Conservation (phyloP, 2,888 invertebrate species). For the Tolmerus cingulatus region DNA sequence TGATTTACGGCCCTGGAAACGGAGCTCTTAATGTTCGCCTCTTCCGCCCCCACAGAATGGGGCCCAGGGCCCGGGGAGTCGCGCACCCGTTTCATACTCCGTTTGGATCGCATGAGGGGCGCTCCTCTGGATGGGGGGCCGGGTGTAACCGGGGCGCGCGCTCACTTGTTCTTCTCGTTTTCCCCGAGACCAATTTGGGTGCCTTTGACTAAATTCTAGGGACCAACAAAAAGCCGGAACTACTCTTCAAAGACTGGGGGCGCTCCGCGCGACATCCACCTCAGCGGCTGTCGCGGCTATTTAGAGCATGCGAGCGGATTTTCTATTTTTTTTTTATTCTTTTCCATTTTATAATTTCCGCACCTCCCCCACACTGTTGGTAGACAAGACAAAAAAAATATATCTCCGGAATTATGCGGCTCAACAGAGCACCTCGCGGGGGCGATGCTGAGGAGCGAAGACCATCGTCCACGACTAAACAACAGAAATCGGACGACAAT, state of each 20-base stretch:
- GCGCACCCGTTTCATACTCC: constrained; percentile 6
- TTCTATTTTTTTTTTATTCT: no score
- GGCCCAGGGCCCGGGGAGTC: not conserved
- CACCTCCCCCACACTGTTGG: not conserved
- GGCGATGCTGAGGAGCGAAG: not conserved
- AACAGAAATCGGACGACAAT: constrained; percentile 43
- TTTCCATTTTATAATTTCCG: not conserved
- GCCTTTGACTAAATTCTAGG: constrained; percentile 16
- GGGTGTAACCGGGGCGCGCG: not conserved
- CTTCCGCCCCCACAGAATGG: not conserved
- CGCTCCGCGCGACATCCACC: constrained; percentile 50
- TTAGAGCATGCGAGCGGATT: constrained; percentile 40
- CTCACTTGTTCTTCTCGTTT: constrained; percentile 34
- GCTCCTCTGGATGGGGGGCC: not conserved
- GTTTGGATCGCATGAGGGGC: not conserved
- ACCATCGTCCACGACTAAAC: not conserved
- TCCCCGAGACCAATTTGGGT: constrained; percentile 16
- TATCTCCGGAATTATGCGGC: not conserved
- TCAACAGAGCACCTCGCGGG: not conserved
- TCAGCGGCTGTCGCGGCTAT: constrained; percentile 49
- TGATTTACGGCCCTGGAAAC: constrained; percentile 30
- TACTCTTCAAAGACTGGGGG: constrained; percentile 61
- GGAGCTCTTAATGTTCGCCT: constrained; percentile 21
- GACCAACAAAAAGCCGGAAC: constrained; percentile 61
- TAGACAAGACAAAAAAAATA: no score